Evolutionary conservation across 2,888 invertebrate species (phyloP), one percentile per base, ranked within the genome.

Genomic region (Drosophila emarginata): DNA sequence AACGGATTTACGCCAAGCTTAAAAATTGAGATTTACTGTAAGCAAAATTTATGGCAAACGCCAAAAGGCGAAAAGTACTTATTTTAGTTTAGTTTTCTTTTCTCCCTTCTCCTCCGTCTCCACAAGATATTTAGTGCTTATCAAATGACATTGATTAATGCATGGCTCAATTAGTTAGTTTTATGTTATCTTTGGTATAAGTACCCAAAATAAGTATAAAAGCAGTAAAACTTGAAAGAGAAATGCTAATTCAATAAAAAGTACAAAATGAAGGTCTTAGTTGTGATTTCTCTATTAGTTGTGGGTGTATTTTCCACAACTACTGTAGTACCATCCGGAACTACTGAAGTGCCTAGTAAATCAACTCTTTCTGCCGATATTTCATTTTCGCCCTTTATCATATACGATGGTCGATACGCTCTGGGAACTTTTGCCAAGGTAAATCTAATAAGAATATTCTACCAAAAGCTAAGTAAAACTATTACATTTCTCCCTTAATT

Each of bases 1-100:
- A 68, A 63, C 72, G 74, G 77, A 72, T 77, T 77, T 77, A 40
- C 58, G 72, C 72, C 45, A 60, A 52, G 71, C 67, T 64, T 68
- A 65, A 77, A 54, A 74, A 77, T 72, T 64, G 66, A 76, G 77
- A 77, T 77, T 77, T 77, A 77, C 74, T 62, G 26, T 56, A 32
- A 60, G 57, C 60, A 12, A 64, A 71, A 74, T 75, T 74, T 75
- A 71, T 72, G 67, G 75, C 67, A 66, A 65, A 65, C 21, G 56
- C 59, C 60, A 57, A 70, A 45, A 39, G 37, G 56, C 52, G 4
- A 45, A 40, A 56, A 56, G 54, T 51, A 69, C 70, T 71, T 65
- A 71, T 65, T 69, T 70, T 37, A 36, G 59, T 14, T 40, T 57
- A 69, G 28, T 57, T 56, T 45, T 59, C 28, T 39, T 28, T 45